Evolutionary conservation across 2,888 invertebrate genomes (phyloP).

Genomic region (Synanthedon vespiformis): DNA sequence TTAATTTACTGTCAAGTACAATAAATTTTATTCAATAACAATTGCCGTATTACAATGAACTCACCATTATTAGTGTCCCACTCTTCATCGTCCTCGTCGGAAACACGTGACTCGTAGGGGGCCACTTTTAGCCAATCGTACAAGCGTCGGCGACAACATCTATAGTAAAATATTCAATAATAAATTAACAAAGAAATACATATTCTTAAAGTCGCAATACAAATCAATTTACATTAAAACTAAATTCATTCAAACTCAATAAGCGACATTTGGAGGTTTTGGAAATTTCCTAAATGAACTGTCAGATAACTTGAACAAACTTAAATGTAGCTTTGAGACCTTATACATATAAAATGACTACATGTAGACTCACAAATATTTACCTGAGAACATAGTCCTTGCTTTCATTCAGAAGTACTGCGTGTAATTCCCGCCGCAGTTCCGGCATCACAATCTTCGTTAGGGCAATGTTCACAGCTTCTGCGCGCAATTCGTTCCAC

Average conservation of each 20-base stretch:
- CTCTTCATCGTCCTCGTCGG: constrained; percentile 91
- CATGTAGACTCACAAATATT: constrained; percentile 3
- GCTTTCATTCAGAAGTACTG: constrained; percentile 84
- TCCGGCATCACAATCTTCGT: constrained; percentile 91
- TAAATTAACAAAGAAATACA: too few species aligned
- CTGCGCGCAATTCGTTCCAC: constrained; percentile 92
- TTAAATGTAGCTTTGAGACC: neutral
- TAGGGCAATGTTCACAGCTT: constrained; percentile 90
- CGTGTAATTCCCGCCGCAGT: constrained; percentile 85
- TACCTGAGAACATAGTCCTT: constrained; percentile 84
- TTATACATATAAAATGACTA: neutral
- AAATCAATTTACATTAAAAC: neutral
- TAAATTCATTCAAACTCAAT: neutral
- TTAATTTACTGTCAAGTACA: neutral
- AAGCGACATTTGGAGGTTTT: neutral
- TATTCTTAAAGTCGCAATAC: too few species aligned
- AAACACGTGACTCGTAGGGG: constrained; percentile 75
- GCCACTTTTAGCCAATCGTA: constrained; percentile 92
- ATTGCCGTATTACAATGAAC: constrained; percentile 2
- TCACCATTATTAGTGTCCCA: constrained; percentile 82
- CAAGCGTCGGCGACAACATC: constrained; percentile 85
- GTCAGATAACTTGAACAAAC: too few species aligned
- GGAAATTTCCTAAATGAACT: neutral
- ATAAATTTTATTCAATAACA: neutral
- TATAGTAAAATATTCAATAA: constrained; percentile 8